These are phyloP conservation scores for Perdix hodgsoniae DNA, from an alignment of 2,797 vertebrate genomes.

Conservation along the genomic window DNA sequence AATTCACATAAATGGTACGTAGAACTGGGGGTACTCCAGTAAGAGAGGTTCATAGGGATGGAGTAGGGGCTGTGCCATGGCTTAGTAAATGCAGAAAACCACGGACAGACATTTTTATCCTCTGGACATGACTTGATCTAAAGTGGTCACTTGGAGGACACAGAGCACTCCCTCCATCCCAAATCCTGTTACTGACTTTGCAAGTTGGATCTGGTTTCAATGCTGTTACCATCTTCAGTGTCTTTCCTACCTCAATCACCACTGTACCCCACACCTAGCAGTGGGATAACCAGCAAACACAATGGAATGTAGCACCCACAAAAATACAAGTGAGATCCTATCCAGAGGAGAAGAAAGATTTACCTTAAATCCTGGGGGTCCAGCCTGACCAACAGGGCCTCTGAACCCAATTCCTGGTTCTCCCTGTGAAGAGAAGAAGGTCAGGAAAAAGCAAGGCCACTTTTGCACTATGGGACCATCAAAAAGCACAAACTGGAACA, in stretches of 20 bases:
- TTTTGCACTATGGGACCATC: not conserved
- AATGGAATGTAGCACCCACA: not conserved
- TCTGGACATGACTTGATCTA: not conserved
- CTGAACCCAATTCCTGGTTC: constrained; percentile 90
- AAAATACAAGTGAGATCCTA: fast-evolving
- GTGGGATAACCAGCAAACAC: not conserved
- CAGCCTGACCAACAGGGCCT: constrained; percentile 89
- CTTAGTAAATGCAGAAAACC: not conserved
- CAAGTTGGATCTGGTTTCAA: not conserved
- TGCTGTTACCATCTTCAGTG: not conserved
- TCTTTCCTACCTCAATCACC: not conserved
- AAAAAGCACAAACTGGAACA: not conserved
- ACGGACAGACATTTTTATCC: not conserved
- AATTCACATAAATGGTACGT: fast-evolving
- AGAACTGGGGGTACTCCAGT: fast-evolving
- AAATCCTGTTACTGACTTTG: not conserved
- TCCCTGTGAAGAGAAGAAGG: constrained; percentile 79
- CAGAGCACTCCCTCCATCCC: not conserved
- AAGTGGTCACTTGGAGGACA: not conserved
- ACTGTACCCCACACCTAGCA: fast-evolving
- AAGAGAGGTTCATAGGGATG: not conserved
- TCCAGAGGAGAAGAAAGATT: not conserved
- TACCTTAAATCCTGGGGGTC: constrained; percentile 89
- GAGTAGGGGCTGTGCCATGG: not conserved
- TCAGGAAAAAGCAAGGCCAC: not conserved